Percentiles rank a stretch among this genome's conserved stretches.
phyloP scores from a whole-genome alignment of 2,888 invertebrate genomes.

The Drosophila emarginata region DNA sequence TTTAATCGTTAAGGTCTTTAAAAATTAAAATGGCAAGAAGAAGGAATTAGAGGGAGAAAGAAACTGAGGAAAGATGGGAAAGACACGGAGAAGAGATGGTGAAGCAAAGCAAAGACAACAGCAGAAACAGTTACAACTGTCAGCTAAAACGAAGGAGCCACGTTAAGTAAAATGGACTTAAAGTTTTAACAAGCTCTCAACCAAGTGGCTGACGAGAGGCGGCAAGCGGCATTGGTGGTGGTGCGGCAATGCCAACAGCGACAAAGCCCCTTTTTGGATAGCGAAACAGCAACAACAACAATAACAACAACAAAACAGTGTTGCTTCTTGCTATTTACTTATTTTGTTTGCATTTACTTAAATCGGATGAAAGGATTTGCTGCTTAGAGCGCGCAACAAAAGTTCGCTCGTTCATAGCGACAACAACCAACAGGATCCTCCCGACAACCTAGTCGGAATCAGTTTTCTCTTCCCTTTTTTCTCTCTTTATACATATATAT shows the following conservation, averaged over 20 bases:
- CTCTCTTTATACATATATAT: no score
- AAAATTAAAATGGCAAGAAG: slow-evolving; percentile 46
- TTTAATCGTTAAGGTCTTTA: slow-evolving; percentile 72
- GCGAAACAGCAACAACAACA: slow-evolving; percentile 38
- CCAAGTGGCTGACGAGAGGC: slow-evolving; percentile 57
- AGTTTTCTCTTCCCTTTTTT: neutral
- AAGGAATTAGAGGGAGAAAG: neutral
- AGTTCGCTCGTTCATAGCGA: slow-evolving; percentile 34
- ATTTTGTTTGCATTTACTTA: slow-evolving; percentile 77
- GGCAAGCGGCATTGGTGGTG: slow-evolving; percentile 8
- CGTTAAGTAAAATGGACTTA: slow-evolving; percentile 76
- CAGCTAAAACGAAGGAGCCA: slow-evolving; percentile 66
- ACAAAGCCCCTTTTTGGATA: slow-evolving; percentile 43
- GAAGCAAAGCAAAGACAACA: slow-evolving; percentile 19
- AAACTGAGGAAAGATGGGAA: slow-evolving; percentile 7
- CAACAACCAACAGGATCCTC: slow-evolving; percentile 1
- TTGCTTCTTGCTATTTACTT: slow-evolving; percentile 77
- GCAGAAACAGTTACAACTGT: slow-evolving; percentile 64
- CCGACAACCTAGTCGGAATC: neutral
- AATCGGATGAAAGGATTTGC: slow-evolving; percentile 77
- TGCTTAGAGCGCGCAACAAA: slow-evolving; percentile 76
- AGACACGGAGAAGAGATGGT: neutral
- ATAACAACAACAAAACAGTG: slow-evolving; percentile 46
- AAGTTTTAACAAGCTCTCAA: slow-evolving; percentile 73
- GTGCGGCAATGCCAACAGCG: slow-evolving; percentile 24